These are phyloP conservation scores for Rhea pennata DNA, from an alignment of 2,113 vertebrate genomes.

Conservation along the genomic window DNA sequence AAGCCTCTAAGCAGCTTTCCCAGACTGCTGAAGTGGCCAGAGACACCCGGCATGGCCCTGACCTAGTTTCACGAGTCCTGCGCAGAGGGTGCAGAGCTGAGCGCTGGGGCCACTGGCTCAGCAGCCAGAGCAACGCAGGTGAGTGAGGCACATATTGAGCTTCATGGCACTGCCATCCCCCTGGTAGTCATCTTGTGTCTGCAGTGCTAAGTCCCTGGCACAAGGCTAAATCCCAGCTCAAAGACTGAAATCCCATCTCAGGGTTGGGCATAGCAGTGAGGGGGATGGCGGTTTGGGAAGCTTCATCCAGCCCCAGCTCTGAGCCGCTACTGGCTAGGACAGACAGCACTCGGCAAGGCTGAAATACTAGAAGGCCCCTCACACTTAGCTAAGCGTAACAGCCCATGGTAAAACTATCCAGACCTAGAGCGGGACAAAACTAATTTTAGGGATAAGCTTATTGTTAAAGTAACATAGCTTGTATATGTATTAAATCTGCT, in stretches of 20 bases:
- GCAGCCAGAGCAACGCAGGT: not conserved
- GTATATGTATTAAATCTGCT: not conserved
- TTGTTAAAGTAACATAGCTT: not conserved
- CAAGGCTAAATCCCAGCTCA: not conserved
- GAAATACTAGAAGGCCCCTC: not conserved
- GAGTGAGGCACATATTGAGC: not conserved
- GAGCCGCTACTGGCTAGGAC: not conserved
- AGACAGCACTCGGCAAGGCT: not conserved
- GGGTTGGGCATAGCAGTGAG: not conserved
- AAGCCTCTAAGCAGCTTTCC: not conserved
- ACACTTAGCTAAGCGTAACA: not conserved
- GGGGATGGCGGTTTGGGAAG: rapidly evolving
- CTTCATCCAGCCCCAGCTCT: not conserved
- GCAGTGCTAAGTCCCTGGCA: not conserved
- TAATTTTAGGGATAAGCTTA: not conserved
- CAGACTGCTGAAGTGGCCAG: no score
- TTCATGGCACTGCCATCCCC: no score
- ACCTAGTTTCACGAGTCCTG: not conserved
- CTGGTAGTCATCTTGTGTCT: not conserved
- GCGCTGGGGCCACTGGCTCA: no score
- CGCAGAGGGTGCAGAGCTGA: not conserved
- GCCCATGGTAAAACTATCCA: no score
- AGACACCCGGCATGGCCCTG: not conserved
- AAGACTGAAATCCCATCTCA: not conserved
- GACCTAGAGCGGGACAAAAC: not conserved